These are phyloP conservation scores for Hippopotamus amphibius DNA, from an alignment of 2,113 vertebrate genomes.

Conservation along the genomic window DNA sequence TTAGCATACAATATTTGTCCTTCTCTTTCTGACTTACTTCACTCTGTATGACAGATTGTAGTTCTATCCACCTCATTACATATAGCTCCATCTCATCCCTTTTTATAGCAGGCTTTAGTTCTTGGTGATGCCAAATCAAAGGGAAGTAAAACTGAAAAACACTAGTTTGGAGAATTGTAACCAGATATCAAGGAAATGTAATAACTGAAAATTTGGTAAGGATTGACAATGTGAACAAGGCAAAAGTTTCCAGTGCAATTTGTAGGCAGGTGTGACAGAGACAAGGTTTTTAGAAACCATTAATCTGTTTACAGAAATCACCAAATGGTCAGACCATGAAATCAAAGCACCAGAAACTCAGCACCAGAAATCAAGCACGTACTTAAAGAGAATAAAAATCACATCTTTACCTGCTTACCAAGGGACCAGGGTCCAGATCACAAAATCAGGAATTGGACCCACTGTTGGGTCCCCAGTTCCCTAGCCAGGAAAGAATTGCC, in stretches of 20 bases:
- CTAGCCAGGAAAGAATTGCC: background rate
- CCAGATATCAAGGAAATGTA: background rate
- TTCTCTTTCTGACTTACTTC: too few species aligned
- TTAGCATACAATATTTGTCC: too few species aligned
- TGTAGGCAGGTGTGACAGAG: background rate
- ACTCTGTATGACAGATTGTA: too few species aligned
- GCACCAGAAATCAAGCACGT: background rate
- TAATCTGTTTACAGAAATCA: background rate
- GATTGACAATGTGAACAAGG: background rate
- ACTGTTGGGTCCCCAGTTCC: background rate
- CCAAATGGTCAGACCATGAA: background rate
- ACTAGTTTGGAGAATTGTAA: background rate
- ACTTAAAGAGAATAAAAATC: background rate
- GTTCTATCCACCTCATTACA: too few species aligned
- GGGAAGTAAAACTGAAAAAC: background rate
- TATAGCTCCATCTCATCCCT: too few species aligned
- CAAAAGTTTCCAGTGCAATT: background rate
- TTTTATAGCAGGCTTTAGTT: background rate
- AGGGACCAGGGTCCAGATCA: background rate
- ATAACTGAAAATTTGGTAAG: conserved; percentile 7
- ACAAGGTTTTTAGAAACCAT: background rate
- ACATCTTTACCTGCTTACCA: background rate
- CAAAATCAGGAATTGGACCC: background rate
- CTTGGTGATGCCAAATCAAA: background rate
- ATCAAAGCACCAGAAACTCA: background rate